Percentiles rank a stretch among this genome's conserved stretches.
Conservation (phyloP, 2,113 vertebrate species). For the Polypterus senegalus region DNA sequence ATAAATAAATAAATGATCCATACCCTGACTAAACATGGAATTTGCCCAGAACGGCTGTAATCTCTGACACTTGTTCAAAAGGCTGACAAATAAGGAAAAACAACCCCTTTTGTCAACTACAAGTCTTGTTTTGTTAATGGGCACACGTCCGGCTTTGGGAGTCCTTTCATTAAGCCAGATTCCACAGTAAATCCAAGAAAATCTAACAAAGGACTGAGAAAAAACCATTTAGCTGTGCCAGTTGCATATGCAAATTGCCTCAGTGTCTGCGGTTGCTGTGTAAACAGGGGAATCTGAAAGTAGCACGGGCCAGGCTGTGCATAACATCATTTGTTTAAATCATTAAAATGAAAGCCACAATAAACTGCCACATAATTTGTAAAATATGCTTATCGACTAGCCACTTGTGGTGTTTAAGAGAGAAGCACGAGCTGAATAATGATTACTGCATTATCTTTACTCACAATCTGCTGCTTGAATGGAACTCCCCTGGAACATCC, state of each 20-base stretch:
- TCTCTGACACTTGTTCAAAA: conserved; percentile 18
- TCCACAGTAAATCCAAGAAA: conserved; percentile 52
- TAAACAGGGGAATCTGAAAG: conserved; percentile 49
- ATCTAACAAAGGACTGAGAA: conserved; percentile 18
- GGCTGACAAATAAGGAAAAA: conserved; percentile 50
- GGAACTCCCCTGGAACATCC: too few species aligned
- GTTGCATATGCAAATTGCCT: conserved; percentile 54
- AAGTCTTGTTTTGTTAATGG: conserved; percentile 43
- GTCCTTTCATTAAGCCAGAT: conserved; percentile 50
- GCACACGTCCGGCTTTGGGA: conserved; percentile 45
- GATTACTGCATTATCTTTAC: conserved; percentile 40
- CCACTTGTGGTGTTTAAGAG: conserved; percentile 46
- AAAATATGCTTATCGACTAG: conserved; percentile 52
- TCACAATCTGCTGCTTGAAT: background rate
- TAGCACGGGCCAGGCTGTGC: conserved; percentile 36
- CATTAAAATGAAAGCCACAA: conserved; percentile 55
- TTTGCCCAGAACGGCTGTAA: conserved; percentile 16
- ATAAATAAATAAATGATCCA: too few species aligned
- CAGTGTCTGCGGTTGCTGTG: conserved; percentile 44
- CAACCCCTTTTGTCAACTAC: conserved; percentile 38
- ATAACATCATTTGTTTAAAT: conserved; percentile 56
- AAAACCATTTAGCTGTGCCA: conserved; percentile 51
- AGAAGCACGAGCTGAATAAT: conserved; percentile 40
- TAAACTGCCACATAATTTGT: conserved; percentile 54
- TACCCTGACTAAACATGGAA: background rate